Evolutionary conservation across 2,797 vertebrate genomes (phyloP), one percentile per base, ranked within the genome.

Genomic region (Anableps anableps): DNA sequence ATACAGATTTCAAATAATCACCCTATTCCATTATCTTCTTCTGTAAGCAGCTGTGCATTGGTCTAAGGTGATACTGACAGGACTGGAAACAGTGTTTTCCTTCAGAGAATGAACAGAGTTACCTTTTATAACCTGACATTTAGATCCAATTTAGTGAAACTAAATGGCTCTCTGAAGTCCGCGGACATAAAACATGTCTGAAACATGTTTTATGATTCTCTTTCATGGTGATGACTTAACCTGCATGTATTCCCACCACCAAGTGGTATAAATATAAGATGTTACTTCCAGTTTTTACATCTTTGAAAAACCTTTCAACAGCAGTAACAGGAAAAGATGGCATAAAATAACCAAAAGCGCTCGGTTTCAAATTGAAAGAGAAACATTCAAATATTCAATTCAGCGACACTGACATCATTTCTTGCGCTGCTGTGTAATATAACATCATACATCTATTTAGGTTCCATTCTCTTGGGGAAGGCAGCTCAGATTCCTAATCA

Each of bases 71-170:
- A 70, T 43, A 16, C 26, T 43, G 66, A 21, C 38, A 41, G 43
- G 11, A 6, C 66, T 70, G 21, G 66, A 43, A 43, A 14, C 66
- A n/a, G 36, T 26, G 66, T 43, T 70, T 43, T 70, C 23, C 66
- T 26, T 43, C 11, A 14, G 66, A 70, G 6, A 36, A 8, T 36
- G 62, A 64, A 64, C 62, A 64, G 38, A 70, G 66, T 23, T 43
- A n/a, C 38, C 26, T 5, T 70, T 43, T 70, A 43, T n/a, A 36
- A 82, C 38, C 34, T 36, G 50, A 45, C 45, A 50, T 79, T 55
- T 76, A 31, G 51, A 77, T 78, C 80, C 79, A 81, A 74, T 85
- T 88, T 51, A 80, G 77, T n/a, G 21, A 48, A 83, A 82, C 66
- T 74, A 43, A 70, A 43, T 38, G n/a, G 38, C 38, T 70, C 38